These are phyloP conservation scores for Orius insidiosus DNA, from an alignment of 1,140 invertebrate genomes.

Conservation along the genomic window DNA sequence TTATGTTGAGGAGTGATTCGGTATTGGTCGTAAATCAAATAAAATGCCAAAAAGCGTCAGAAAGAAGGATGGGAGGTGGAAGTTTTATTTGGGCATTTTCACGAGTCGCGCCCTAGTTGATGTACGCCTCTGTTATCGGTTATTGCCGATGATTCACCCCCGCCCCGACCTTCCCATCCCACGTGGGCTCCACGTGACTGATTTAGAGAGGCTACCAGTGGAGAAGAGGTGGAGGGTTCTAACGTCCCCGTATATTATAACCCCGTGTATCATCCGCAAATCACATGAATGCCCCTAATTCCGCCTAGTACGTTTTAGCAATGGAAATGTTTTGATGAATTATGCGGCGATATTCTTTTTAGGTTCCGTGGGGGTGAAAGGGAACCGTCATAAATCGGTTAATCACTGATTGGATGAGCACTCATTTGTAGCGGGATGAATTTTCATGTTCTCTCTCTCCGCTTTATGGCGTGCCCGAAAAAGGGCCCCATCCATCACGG, in stretches of 20 bases:
- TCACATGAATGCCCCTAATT: constrained; percentile 7
- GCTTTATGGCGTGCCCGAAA: too few relatives aligned
- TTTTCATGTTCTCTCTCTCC: constrained; percentile 1
- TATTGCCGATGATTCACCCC: constrained; percentile 4
- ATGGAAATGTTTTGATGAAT: constrained; percentile 8
- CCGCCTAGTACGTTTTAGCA: constrained; percentile 1
- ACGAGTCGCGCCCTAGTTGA: neutral
- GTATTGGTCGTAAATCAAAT: too few relatives aligned
- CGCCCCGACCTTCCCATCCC: too few relatives aligned
- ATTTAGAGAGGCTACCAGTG: neutral
- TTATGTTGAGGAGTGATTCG: too few relatives aligned
- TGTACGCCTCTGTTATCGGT: constrained; percentile 6
- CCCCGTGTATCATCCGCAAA: constrained; percentile 6
- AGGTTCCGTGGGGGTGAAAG: neutral
- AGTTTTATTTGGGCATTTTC: too few relatives aligned
- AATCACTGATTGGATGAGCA: constrained; percentile 5
- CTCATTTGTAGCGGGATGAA: constrained; percentile 4
- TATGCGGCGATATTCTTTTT: neutral
- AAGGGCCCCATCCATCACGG: too few relatives aligned
- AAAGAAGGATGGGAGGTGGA: too few relatives aligned
- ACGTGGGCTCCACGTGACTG: constrained; percentile 1
- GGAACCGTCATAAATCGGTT: neutral
- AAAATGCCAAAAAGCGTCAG: too few relatives aligned
- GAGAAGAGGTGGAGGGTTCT: too few relatives aligned
- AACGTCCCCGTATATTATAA: neutral